These are phyloP conservation scores for Callipepla californica DNA, from an alignment of 2,113 vertebrate species.

Conservation along the genomic window DNA sequence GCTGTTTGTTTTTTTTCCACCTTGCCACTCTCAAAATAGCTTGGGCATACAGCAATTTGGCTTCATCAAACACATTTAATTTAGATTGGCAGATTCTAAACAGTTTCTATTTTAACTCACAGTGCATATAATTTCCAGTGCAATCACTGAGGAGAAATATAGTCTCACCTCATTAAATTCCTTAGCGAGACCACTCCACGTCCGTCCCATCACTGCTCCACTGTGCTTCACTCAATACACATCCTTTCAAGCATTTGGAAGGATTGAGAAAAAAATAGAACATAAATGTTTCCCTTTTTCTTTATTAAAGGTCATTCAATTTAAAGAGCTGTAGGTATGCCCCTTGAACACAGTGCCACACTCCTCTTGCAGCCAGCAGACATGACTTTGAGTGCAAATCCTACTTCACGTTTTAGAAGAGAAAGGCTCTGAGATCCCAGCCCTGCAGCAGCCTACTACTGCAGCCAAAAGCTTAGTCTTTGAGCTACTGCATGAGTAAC, in stretches of 20 bases:
- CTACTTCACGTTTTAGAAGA: neutral
- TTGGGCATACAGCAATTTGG: neutral
- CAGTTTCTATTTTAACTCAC: neutral
- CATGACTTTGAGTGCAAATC: neutral
- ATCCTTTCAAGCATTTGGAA: neutral
- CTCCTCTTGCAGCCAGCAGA: neutral
- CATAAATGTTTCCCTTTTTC: neutral
- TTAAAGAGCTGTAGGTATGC: neutral
- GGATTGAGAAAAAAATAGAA: neutral
- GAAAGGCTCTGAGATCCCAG: neutral
- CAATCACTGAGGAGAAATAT: neutral
- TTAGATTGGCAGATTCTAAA: neutral
- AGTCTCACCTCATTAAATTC: slow-evolving; percentile 54
- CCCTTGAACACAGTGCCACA: neutral
- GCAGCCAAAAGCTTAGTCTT: neutral
- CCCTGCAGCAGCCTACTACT: neutral
- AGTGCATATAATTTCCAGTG: neutral
- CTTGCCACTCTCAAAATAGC: neutral
- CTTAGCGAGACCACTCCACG: neutral
- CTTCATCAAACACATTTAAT: neutral
- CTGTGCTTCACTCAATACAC: neutral
- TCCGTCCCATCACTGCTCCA: neutral
- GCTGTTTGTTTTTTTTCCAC: neutral
- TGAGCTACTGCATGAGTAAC: neutral
- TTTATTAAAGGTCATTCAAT: neutral